Evolutionary conservation across 2,797 vertebrate genomes (phyloP), one percentile per base, ranked within the genome.

Genomic region (Clarias pachynema): DNA sequence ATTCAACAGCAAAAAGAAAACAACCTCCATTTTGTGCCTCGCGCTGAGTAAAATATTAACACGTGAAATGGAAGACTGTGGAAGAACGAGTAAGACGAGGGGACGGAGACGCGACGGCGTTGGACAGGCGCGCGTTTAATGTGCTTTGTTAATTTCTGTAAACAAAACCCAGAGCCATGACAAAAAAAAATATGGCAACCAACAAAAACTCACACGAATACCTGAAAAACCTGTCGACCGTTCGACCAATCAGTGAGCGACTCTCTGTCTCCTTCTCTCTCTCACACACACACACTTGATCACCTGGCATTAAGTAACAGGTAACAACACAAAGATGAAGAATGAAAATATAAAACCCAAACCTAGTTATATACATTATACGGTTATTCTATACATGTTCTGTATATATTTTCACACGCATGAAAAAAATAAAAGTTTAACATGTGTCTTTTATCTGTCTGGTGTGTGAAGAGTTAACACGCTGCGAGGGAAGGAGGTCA

Each of bases 191-290:
- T 90, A 92, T 91, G 87, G 90, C 87, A 93, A 92, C 91, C 31
- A 40, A 34, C 72, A 70, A 89, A 90, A 75, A 34, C 6, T 12
- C 24, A 66, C 22, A 87, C 22, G 1, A 37, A 84, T 86, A 90
- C 84, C 87, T 88, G 88, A 80, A 83, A 81, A 93, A 94, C 91
- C 91, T 92, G 92, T 93, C 91, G 31, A 84, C 79, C 66, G 9
- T 83, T 57, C 89, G 87, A 91, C 90, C 92, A 93, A 93, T 92
- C 86, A 91, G 90, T 92, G 93, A 93, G 90, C 79, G 87, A 87
- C 78, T 20, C 29, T 65, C 68, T 2, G 20, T 4, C 68, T 37
- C 14, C 9, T 15, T 5, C 22, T 18, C 12, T 24, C 16, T 22
- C 20, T 34, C 62, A 31, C 81, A 31, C 69, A 22, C 20, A 73